These are phyloP conservation scores for Nephrotoma flavescens DNA, from an alignment of 2,888 invertebrate species.

Conservation along the genomic window DNA sequence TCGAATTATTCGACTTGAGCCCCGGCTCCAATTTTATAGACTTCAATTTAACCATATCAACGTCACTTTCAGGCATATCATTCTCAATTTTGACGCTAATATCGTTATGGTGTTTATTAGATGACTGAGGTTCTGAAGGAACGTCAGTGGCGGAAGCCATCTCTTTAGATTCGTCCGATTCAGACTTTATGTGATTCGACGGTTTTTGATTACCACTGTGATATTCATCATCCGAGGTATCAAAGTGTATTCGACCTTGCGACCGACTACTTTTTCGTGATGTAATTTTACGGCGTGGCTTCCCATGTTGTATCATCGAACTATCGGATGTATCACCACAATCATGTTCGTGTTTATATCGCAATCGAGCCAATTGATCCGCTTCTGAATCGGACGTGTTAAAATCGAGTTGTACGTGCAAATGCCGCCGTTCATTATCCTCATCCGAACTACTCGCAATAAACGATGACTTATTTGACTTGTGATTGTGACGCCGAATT, in stretches of 20 bases:
- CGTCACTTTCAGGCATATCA: not conserved
- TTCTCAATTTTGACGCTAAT: not conserved
- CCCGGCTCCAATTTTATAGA: not conserved
- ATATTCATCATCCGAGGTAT: constrained; percentile 56
- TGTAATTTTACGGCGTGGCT: constrained; percentile 38
- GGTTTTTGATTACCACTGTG: not conserved
- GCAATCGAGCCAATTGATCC: constrained; percentile 33
- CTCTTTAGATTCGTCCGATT: not conserved
- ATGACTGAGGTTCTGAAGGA: constrained; percentile 14
- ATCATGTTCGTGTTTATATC: constrained; percentile 36
- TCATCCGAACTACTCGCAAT: constrained; percentile 41
- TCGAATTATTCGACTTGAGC: not conserved
- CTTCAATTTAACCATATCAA: not conserved
- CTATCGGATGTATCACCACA: constrained; percentile 29
- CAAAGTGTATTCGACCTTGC: constrained; percentile 50
- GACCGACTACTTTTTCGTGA: constrained; percentile 52
- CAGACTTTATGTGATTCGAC: not conserved
- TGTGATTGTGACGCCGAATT: constrained; percentile 18
- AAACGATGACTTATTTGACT: constrained; percentile 14
- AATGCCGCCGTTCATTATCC: constrained; percentile 24
- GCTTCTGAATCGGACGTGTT: constrained; percentile 39
- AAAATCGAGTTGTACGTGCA: constrained; percentile 23
- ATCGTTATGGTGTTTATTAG: constrained; percentile 24
- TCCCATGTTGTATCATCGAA: constrained; percentile 18
- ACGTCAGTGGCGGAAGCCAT: not conserved